Conservation (phyloP, 2,797 vertebrate genomes). For the Alectoris magna region DNA sequence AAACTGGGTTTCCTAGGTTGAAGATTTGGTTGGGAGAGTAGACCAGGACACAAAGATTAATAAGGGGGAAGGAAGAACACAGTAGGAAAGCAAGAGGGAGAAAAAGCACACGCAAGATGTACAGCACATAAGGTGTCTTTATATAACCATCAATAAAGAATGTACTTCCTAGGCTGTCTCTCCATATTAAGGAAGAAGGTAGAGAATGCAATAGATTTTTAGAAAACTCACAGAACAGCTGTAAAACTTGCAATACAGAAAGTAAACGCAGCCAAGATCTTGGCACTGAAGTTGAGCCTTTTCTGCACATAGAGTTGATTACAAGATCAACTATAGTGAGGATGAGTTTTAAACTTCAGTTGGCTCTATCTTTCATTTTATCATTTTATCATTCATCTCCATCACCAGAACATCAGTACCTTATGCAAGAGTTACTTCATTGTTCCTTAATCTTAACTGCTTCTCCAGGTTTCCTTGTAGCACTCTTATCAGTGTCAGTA, state of each 20-base stretch:
- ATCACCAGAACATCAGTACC: background rate
- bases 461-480: background rate
- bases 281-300: background rate
- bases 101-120: rapidly evolving
- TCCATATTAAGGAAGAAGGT: background rate
- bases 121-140: background rate
- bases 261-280: background rate
- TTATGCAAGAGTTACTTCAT: background rate
- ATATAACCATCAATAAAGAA: background rate
- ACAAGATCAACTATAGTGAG: background rate
- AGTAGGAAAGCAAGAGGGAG: background rate
- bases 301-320: background rate
- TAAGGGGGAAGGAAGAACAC: background rate
- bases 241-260: background rate
- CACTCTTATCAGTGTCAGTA: too few relatives aligned
- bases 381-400: background rate
- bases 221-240: background rate
- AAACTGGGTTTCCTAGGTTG: background rate
- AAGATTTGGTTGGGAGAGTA: background rate
- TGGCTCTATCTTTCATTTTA: background rate
- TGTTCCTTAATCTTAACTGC: background rate
- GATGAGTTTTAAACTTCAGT: background rate
- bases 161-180: background rate
- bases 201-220: background rate
- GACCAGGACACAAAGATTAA: background rate